These are phyloP conservation scores for Aphodius granarius DNA, from an alignment of 2,888 invertebrate species.

Conservation along the genomic window DNA sequence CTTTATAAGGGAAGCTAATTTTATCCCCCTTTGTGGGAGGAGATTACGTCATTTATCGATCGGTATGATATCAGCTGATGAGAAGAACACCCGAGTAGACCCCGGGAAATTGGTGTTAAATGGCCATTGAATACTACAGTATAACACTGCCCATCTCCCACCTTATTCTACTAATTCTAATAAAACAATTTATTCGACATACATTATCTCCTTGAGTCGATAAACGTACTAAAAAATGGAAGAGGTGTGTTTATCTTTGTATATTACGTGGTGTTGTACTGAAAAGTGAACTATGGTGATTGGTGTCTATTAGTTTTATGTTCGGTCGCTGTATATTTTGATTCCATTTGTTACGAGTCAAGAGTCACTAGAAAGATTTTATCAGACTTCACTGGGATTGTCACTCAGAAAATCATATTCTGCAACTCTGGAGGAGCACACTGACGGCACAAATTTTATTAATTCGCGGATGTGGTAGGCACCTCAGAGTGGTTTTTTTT, in stretches of 20 bases:
- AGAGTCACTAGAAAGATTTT: not conserved
- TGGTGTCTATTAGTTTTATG: not conserved
- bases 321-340: not conserved
- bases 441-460: not conserved
- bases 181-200: slow-evolving; percentile 48
- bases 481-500: slow-evolving; percentile 24
- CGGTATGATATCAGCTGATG: no score
- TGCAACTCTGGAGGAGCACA: not conserved
- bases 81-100: not conserved
- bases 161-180: slow-evolving; percentile 52
- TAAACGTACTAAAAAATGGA: slow-evolving; percentile 12
- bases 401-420: not conserved
- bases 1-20: not conserved
- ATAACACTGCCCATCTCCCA: slow-evolving; percentile 55
- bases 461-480: not conserved
- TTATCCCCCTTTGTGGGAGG: not conserved
- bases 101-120: slow-evolving; percentile 3
- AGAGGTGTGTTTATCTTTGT: slow-evolving; percentile 3
- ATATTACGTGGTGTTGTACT: slow-evolving; percentile 3
- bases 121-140: slow-evolving; percentile 41
- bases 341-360: not conserved
- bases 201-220: not conserved
- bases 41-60: not conserved
- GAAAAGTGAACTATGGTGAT: not conserved
- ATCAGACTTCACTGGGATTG: not conserved